A percentile compares a stretch with the other conserved stretches of the same genome.
phyloP scores from a whole-genome alignment of 2,797 vertebrate genomes.

The Petrocephalus schoutedeni region DNA sequence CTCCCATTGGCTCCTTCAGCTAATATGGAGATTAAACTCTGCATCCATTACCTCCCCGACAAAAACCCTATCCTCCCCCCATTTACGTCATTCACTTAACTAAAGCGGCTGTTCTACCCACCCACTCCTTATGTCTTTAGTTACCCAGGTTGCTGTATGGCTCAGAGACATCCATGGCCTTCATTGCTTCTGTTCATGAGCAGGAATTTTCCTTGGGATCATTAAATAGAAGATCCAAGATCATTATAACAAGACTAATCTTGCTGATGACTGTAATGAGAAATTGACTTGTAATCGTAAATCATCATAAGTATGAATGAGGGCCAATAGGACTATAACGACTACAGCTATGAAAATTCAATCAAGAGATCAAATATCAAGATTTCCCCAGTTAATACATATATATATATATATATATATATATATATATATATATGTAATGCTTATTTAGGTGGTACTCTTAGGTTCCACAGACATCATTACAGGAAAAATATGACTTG shows the following conservation, averaged over 20 bases:
- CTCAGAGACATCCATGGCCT: conserved; percentile 27
- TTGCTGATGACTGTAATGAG: conserved; percentile 18
- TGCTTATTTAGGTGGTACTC: not conserved
- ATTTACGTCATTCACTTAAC: not conserved
- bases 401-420: not conserved
- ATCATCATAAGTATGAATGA: not conserved
- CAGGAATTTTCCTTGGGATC: conserved; percentile 16
- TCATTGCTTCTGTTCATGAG: conserved; percentile 35
- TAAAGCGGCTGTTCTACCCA: not conserved
- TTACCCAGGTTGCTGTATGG: conserved; percentile 17
- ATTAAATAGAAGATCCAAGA: conserved; percentile 15
- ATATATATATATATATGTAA: not conserved
- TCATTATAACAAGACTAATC: conserved; percentile 17
- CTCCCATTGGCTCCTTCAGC: not conserved
- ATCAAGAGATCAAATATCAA: not conserved
- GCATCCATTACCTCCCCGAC: not conserved
- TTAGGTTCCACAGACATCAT: not conserved
- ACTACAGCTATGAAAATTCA: not conserved
- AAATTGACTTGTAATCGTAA: not conserved
- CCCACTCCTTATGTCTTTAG: not conserved
- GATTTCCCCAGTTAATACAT: not conserved
- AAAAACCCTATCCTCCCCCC: not conserved
- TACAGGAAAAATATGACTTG: not conserved
- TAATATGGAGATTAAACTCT: not conserved
- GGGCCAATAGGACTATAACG: not conserved